These are phyloP conservation scores for Desoria tigrina DNA, from an alignment of 2,888 invertebrate species.

Conservation along the genomic window DNA sequence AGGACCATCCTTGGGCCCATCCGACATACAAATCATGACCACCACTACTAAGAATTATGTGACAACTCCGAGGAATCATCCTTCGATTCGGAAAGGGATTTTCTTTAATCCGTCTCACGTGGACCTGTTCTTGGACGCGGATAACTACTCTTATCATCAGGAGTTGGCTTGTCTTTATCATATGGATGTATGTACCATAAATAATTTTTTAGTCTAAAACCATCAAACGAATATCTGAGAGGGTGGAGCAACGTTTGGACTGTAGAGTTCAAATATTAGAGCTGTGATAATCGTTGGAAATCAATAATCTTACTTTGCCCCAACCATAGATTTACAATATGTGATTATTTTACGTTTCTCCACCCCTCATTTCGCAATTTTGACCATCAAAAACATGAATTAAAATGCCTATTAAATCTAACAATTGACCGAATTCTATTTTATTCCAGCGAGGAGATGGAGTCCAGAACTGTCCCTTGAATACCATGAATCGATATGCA, in stretches of 20 bases:
- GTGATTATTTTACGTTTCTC: too few species aligned
- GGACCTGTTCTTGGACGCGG: slow-evolving; percentile 2
- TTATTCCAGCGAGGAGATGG: slow-evolving; percentile 15
- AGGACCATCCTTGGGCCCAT: too few species aligned
- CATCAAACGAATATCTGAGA: neutral
- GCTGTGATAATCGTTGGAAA: too few species aligned
- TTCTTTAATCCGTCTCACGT: slow-evolving; percentile 5
- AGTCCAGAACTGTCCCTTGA: slow-evolving; percentile 27
- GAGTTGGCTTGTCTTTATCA: slow-evolving; percentile 33
- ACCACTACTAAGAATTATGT: neutral
- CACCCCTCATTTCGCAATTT: too few species aligned
- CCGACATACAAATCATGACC: too few species aligned
- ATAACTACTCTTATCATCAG: slow-evolving; percentile 29
- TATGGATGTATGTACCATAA: slow-evolving; percentile 16
- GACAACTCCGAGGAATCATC: neutral
- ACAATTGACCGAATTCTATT: neutral
- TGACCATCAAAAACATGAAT: too few species aligned
- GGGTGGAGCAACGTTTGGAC: too few species aligned
- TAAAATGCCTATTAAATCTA: too few species aligned
- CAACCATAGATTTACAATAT: too few species aligned
- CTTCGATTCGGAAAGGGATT: slow-evolving; percentile 13
- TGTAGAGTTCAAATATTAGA: too few species aligned
- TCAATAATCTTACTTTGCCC: too few species aligned
- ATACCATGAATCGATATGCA: slow-evolving; percentile 27
- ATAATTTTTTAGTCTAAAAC: neutral